Percentiles rank a stretch among this genome's conserved stretches.
phyloP scores from a whole-genome alignment of 2,888 invertebrate genomes.

The Eucera pruinosa region DNA sequence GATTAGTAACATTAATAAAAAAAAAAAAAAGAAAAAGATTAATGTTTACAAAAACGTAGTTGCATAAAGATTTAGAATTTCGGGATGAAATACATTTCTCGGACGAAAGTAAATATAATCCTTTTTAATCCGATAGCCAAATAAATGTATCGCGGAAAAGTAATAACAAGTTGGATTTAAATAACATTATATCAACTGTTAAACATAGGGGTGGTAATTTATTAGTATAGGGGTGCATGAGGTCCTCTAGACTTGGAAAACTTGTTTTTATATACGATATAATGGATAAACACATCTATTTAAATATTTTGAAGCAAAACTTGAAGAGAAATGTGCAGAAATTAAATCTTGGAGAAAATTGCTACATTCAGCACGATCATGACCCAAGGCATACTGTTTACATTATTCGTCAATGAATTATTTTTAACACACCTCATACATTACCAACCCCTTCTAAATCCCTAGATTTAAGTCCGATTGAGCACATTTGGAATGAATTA shows the following conservation, averaged over 20 bases:
- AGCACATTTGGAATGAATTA: no score
- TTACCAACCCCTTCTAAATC: no score
- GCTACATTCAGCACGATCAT: neutral
- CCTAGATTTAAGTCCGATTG: neutral
- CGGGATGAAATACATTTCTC: neutral
- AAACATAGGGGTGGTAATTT: neutral
- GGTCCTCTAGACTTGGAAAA: neutral
- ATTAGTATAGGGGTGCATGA: neutral
- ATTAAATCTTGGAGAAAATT: neutral
- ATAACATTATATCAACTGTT: neutral
- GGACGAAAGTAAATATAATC: no score
- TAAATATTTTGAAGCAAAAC: no score
- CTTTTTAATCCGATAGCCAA: neutral
- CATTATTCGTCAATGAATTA: neutral
- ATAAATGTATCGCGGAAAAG: neutral
- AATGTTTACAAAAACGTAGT: neutral
- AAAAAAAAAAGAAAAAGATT: no score
- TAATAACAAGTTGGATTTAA: neutral
- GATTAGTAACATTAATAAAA: no score
- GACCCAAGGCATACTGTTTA: constrained; percentile 4
- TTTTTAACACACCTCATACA: constrained; percentile 3
- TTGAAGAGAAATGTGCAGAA: no score
- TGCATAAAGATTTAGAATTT: neutral
- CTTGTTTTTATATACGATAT: no score
- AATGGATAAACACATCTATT: no score